Evolutionary conservation across 53 echinoderm and acorn worm species (phyloP).

Genomic region (Patiria pectinifera): DNA sequence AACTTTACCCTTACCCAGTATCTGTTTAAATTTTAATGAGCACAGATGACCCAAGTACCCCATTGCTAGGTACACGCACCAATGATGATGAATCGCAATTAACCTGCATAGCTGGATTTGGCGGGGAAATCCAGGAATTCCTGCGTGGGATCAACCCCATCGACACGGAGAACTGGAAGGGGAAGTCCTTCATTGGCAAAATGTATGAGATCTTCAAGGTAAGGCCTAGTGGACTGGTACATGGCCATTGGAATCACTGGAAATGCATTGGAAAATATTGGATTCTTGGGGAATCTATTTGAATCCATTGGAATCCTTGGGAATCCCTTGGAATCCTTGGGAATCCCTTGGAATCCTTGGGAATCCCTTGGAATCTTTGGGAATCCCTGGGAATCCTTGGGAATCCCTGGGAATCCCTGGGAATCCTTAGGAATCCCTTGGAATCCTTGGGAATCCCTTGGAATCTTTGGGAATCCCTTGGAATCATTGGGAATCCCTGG

Average conservation of each 20-base stretch:
- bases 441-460: too few species aligned
- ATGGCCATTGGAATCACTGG: background rate
- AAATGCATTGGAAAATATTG: background rate
- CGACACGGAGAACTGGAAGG: slow-evolving; percentile 75
- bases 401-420: too few species aligned
- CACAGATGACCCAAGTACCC: background rate
- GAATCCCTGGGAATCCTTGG: too few species aligned
- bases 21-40: background rate
- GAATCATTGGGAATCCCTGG: too few species aligned
- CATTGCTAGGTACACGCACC: background rate
- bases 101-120: background rate
- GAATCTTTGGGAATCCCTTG: too few species aligned
- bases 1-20: background rate
- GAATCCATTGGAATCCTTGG: too few species aligned
- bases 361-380: too few species aligned
- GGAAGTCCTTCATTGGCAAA: slow-evolving; percentile 53
- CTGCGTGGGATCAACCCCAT: slow-evolving; percentile 76
- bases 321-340: too few species aligned
- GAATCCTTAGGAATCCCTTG: too few species aligned
- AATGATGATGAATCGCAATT: background rate
- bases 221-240: background rate
- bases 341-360: too few species aligned
- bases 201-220: slow-evolving; percentile 92
- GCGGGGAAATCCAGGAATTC: slow-evolving; percentile 55
- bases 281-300: too few species aligned